A percentile compares a stretch with the other conserved stretches of the same genome.
phyloP scores from a whole-genome alignment of 2,888 invertebrate species.

The Acleris holmiana region DNA sequence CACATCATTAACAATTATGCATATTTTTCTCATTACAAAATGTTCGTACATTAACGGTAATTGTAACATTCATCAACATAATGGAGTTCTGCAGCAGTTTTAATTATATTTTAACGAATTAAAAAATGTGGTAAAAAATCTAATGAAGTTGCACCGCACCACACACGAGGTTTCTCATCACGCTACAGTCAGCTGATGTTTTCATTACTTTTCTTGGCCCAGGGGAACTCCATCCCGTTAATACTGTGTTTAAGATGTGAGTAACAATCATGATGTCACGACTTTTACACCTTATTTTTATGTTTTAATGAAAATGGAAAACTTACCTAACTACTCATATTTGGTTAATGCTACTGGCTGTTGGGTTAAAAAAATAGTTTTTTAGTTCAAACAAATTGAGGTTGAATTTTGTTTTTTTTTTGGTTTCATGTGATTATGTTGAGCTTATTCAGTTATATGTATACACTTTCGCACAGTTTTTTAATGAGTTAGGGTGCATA shows the following conservation, averaged over 20 bases:
- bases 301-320: not conserved
- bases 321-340: too few species aligned
- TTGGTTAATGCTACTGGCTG: not conserved
- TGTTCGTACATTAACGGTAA: not conserved
- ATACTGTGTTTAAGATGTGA: not conserved
- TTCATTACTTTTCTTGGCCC: conserved; percentile 26
- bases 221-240: conserved; percentile 2
- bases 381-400: too few species aligned
- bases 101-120: conserved; percentile 28
- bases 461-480: too few species aligned
- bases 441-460: too few species aligned
- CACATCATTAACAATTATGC: too few species aligned
- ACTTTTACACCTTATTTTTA: not conserved
- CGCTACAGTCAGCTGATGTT: conserved; percentile 8
- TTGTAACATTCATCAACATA: conserved; percentile 10
- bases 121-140: conserved; percentile 15
- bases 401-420: too few species aligned
- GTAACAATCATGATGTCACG: not conserved
- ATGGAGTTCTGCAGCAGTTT: conserved; percentile 10
- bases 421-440: too few species aligned
- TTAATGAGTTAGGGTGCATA: too few species aligned
- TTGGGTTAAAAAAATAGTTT: not conserved
- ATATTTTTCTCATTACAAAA: too few species aligned
- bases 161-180: conserved; percentile 2
- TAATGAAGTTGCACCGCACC: conserved; percentile 9